phyloP scores from a whole-genome alignment of 2,888 invertebrate genomes.

The Trissolcus brochymenae region DNA sequence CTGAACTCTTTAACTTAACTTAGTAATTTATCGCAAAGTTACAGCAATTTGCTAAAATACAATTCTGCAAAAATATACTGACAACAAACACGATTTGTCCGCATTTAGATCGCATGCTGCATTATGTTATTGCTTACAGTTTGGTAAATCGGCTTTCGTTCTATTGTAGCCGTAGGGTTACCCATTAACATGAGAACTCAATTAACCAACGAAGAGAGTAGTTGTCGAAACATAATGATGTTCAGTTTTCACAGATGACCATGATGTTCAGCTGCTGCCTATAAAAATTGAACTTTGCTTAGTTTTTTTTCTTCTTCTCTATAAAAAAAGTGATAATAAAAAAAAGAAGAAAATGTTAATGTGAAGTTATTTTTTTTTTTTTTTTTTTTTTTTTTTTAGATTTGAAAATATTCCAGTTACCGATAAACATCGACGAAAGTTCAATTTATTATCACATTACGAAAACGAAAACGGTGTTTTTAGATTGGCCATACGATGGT shows the following conservation, averaged over 20 bases:
- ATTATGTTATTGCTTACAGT: conserved; percentile 45
- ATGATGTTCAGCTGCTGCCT: conserved; percentile 56
- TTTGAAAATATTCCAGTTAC: no score
- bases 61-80: neutral
- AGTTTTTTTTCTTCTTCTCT: neutral
- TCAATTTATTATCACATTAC: no score
- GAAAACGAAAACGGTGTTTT: no score
- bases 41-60: no score
- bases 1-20: conserved; percentile 25
- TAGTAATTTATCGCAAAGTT: neutral
- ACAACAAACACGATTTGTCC: conserved; percentile 42
- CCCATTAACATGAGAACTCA: conserved; percentile 66
- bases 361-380: no score
- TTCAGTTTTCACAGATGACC: conserved; percentile 33
- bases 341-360: no score
- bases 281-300: neutral
- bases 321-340: no score
- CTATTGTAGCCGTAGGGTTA: conserved; percentile 59
- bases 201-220: conserved; percentile 63
- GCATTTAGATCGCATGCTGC: conserved; percentile 28
- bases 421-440: no score
- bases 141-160: conserved; percentile 63
- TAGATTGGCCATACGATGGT: no score
- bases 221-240: conserved; percentile 63
- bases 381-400: neutral